Base-by-base conservation (phyloP, 2,888 invertebrate genomes). In the Aporophyla nigra region DNA sequence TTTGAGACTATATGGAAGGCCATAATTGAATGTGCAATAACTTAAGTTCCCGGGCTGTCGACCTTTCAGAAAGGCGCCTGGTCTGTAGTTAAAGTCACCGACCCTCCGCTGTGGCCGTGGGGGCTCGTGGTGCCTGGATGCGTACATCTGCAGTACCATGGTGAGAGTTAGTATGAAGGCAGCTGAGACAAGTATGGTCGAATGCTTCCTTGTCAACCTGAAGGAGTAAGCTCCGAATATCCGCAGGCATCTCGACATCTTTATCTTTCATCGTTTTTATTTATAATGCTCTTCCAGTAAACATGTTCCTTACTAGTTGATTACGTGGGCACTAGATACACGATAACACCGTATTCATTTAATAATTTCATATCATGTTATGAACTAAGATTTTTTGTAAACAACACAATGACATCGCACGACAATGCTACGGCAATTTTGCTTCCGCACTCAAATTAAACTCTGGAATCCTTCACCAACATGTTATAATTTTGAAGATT, bases 21-120 rank as follows among this genome's bases (percentile, higher is more conserved):
- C 97, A 88, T 97, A 97, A 84, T 97, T 97, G 87, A 97, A 97
- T 71, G 96, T 94, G 89, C 98, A 98, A 90, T 96, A 97, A 69
- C 90, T 94, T 75, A 85, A 90, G 88, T 97, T 98, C 67, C 95
- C 95, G 78, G 97, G 97, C 80, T 96, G 95, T 67, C 90, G 92
- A 61, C 97, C 97, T 85, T 92, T 94, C 16, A 97, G 89, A 85
- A 97, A 97, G 27, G 91, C 85, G 53, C 96, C 95, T 24, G 96
- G 96, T 85, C 91, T 93, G 85, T 97, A 95, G 84, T 95, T 93
- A 90, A 93, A 96, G 88, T 96, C 95, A 93, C 95, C 96, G 90
- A 93, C 82, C 69, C 82, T 90, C 59, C 85, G 84, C 19, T 87
- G 88, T 46, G 85, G 82, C 71, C 91, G 91, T 1, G 87, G 85